These are phyloP conservation scores for Synodontis membranacea DNA, from an alignment of 2,113 vertebrate genomes.

Conservation along the genomic window DNA sequence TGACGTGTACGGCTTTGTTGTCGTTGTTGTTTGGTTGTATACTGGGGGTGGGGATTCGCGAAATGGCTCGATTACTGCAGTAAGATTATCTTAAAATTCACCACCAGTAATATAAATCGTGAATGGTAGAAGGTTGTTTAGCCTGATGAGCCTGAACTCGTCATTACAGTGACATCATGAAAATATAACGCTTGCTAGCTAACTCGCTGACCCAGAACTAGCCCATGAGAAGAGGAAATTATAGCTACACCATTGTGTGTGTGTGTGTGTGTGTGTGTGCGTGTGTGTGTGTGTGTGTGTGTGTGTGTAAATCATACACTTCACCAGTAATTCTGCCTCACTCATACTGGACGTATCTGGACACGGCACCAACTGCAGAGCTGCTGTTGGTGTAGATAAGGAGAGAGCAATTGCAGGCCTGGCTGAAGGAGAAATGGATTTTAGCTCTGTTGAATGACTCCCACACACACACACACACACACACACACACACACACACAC, in stretches of 20 bases:
- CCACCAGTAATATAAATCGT: not conserved
- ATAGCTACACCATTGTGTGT: conserved; percentile 3
- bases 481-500: not conserved
- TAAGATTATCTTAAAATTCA: not conserved
- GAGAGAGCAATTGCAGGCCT: conserved; percentile 56
- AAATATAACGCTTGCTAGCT: not conserved
- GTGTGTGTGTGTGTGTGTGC: conserved; percentile 43
- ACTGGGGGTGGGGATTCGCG: not conserved
- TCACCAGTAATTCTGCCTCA: not conserved
- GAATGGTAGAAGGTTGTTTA: not conserved
- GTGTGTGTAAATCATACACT: conserved; percentile 3
- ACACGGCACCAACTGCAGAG: conserved; percentile 9
- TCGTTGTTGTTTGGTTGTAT: not conserved
- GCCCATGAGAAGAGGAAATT: not conserved
- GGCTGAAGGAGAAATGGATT: conserved; percentile 19
- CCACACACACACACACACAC: not conserved
- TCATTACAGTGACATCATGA: not conserved
- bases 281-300: conserved; percentile 31
- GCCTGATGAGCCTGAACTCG: not conserved
- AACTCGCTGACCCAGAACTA: not conserved
- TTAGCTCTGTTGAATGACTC: conserved; percentile 24
- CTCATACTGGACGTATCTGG: conserved; percentile 54
- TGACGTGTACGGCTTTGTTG: not conserved
- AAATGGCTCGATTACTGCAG: not conserved
- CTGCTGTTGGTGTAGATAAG: conserved; percentile 80